Evolutionary conservation across 1,140 invertebrate species (phyloP), one percentile per base, ranked within the genome.

Genomic region (Halictus rubicundus): DNA sequence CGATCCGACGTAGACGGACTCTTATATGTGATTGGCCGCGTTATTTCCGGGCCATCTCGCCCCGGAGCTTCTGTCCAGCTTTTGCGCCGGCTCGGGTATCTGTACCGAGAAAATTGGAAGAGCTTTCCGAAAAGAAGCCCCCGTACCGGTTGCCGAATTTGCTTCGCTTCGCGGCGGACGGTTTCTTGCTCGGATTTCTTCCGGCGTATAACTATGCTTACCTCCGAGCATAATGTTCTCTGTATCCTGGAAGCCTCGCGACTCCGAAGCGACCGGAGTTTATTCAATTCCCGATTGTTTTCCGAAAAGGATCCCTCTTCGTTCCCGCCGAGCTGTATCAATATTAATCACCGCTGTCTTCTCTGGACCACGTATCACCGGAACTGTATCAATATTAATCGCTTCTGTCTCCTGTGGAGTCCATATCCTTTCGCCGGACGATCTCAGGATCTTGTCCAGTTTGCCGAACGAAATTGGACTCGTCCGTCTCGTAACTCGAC

Each of bases 1-100:
- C 14, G 19, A 60, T 42, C 65, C 64, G 25, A 27, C 49, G 52
- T 23, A 63, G 54, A 54, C 64, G 32, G 54, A 80, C 66, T 75
- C 61, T 68, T 73, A 52, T 87, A 64, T 69, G 83, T 65, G 86
- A 88, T 88, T 88, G 86, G 80, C 81, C 75, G 66, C 83, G 83
- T 88, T 87, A 88, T 88, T 88, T 88, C 86, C 86, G 78, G 74
- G 49, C 81, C 70, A 88, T 85, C 75, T 88, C 83, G 59, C 78
- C 78, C 37, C 59, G 27, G 16, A 81, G 78, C 78, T 74, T 69
- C 72, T 82, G 80, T 74, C 78, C 64, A 27, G 70, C 10, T 65
- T 60, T 19, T 60, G n/a, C 27, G 60, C 39, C 16, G 61, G 16
- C 10, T 9, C 42, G 42, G 37, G 68, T 42, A 71, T 80, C 72